phyloP scores from a whole-genome alignment of 2,113 vertebrate species.

The Condylura cristata region DNA sequence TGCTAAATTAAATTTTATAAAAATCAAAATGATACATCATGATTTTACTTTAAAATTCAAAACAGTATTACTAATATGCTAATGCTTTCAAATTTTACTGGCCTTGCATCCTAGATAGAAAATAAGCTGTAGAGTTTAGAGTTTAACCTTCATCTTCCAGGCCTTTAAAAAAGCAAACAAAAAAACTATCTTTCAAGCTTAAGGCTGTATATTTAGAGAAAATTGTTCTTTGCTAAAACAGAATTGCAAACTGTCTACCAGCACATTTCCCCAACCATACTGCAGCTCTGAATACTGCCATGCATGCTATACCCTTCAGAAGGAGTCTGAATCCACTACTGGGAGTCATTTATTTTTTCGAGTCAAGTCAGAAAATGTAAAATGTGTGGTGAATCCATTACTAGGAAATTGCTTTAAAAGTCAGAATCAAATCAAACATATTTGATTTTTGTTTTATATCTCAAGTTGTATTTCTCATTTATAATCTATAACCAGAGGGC shows the following conservation, averaged over 20 bases:
- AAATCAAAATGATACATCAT: not conserved
- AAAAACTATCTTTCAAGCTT: not conserved
- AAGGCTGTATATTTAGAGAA: not conserved
- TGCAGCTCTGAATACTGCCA: not conserved
- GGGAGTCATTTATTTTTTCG: slow-evolving; percentile 75
- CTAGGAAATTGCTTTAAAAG: slow-evolving; percentile 19
- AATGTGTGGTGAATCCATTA: slow-evolving; percentile 55
- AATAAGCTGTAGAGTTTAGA: not conserved
- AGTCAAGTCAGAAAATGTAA: slow-evolving; percentile 75
- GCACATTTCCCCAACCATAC: not conserved
- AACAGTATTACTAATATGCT: not conserved
- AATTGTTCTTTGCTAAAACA: slow-evolving; percentile 34
- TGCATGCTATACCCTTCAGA: not conserved
- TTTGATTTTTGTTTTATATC: slow-evolving; percentile 77
- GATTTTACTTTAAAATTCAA: slow-evolving; percentile 7
- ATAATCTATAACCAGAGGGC: slow-evolving; percentile 63
- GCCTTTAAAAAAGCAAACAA: slow-evolving; percentile 36
- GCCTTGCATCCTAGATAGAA: not conserved
- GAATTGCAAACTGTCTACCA: slow-evolving; percentile 59
- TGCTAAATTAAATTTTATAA: not conserved
- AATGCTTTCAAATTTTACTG: not conserved
- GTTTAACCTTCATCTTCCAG: not conserved
- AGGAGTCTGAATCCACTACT: slow-evolving; percentile 65
- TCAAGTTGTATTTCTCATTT: slow-evolving; percentile 78
- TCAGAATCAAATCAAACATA: slow-evolving; percentile 73